Evolutionary conservation across 1,140 invertebrate species (phyloP), one percentile per base, ranked within the genome.

Genomic region (Hermatobates lingyangjiaoensis): DNA sequence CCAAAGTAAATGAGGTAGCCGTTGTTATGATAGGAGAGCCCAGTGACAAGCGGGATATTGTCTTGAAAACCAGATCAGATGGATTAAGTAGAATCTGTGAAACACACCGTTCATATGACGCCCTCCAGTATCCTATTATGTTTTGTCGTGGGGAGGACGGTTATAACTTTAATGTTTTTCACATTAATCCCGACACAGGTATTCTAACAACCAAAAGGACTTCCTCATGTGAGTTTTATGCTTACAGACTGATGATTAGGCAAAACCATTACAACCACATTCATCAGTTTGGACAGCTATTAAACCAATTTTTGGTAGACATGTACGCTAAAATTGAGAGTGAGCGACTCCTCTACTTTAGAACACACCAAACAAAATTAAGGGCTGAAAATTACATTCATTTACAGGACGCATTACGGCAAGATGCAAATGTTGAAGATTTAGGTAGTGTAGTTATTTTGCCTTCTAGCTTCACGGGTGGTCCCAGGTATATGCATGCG

Each of bases 261-360:
- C 58, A 55, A 57, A 46, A 46, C 26, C 20, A 23, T 12, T 21
- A 10, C 25, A 46, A 46, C 45, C 12, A 24, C 26, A 25, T 46
- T 14, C 45, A 24, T 46, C 14, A 24, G 15, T 46, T 15, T 46
- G 7, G 45, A n/a, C 14, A 56, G 47, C 54, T 70, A 46, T 67
- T 65, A 51, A 60, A 66, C 50, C 63, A 69, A 56, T 68, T 57
- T 3, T 20, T 26, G 10, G 66, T 71, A 1, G 66, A 73, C 59
- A 66, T 69, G 59, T 70, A 66, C 58, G 64, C 62, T 5, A 72
- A 71, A 64, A 64, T 72, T 47, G 68, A 71, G 62, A 66, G 56
- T 47, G 64, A 68, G 59, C 57, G 66, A 30, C 55, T 68, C 5
- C 51, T 57, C 20, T 71, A 56, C 53, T 64, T 69, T 26, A 30